These are phyloP conservation scores for Microchirus variegatus DNA, from an alignment of 2,797 vertebrate genomes.

Conservation along the genomic window DNA sequence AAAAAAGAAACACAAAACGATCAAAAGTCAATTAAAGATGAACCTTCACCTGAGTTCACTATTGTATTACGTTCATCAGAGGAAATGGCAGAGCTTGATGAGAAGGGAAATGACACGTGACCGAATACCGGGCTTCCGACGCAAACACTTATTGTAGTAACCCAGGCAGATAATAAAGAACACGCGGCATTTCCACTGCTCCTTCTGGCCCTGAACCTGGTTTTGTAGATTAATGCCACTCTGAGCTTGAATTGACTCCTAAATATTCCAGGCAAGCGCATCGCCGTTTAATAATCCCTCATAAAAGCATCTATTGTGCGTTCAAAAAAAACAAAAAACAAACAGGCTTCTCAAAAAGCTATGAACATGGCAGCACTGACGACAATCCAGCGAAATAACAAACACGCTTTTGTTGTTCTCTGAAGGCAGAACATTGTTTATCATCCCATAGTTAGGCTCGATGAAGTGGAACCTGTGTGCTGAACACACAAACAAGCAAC, in stretches of 20 bases:
- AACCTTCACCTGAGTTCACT: conserved; percentile 38
- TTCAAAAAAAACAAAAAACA: too few relatives aligned
- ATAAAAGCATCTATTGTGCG: conserved; percentile 51
- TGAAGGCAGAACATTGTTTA: conserved; percentile 55
- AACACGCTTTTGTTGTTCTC: conserved; percentile 57
- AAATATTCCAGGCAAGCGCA: conserved; percentile 66
- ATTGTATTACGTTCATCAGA: conserved; percentile 38
- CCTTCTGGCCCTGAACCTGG: conserved; percentile 37
- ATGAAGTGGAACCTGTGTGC: conserved; percentile 46
- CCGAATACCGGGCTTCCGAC: conserved; percentile 50
- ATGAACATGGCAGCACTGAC: conserved; percentile 34
- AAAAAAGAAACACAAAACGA: conserved; percentile 14
- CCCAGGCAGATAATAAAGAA: conserved; percentile 61
- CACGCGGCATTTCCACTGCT: conserved; percentile 42
- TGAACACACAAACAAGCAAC: conserved; percentile 67
- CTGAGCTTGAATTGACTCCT: conserved; percentile 61
- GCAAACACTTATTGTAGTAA: conserved; percentile 60
- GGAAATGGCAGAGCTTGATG: conserved; percentile 38
- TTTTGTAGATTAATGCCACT: conserved; percentile 66
- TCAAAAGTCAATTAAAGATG: neutral
- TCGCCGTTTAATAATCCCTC: conserved; percentile 58
- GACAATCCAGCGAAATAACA: conserved; percentile 41
- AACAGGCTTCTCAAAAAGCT: conserved; percentile 44
- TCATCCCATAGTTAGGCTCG: conserved; percentile 45
- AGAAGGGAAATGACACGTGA: conserved; percentile 59